Evolutionary conservation across 2,797 vertebrate species (phyloP).

Genomic region (Tolypeutes matacus): DNA sequence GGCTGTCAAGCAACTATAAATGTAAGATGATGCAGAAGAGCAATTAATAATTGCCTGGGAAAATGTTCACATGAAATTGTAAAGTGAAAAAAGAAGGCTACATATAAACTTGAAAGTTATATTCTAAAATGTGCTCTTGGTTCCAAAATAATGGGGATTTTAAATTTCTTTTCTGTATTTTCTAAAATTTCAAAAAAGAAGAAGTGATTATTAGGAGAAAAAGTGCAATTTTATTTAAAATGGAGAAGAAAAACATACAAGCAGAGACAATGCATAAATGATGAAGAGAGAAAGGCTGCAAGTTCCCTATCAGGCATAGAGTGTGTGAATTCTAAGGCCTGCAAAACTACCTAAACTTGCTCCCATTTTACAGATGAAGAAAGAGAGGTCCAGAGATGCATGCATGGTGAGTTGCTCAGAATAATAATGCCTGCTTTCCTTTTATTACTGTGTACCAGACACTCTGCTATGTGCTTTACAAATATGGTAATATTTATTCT

Average conservation of each 20-base stretch:
- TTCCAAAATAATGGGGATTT: not conserved
- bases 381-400: not conserved
- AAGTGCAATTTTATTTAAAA: not conserved
- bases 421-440: not conserved
- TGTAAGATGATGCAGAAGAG: not conserved
- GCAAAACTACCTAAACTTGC: not conserved
- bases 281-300: not conserved
- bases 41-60: not conserved
- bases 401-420: not conserved
- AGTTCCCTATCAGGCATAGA: not conserved
- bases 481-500: not conserved
- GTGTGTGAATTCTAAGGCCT: accelerated
- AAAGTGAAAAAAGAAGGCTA: not conserved
- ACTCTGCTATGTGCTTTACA: not conserved
- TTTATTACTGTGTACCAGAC: not conserved
- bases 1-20: not conserved
- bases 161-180: not conserved
- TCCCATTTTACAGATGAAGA: not conserved
- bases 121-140: not conserved
- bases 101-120: not conserved
- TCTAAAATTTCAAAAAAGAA: not conserved
- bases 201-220: not conserved
- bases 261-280: not conserved
- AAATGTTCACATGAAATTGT: not conserved
- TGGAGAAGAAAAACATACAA: not conserved